Evolutionary conservation across 2,888 invertebrate species (phyloP), one percentile per base, ranked within the genome.

Genomic region (Luperina nickerlii): DNA sequence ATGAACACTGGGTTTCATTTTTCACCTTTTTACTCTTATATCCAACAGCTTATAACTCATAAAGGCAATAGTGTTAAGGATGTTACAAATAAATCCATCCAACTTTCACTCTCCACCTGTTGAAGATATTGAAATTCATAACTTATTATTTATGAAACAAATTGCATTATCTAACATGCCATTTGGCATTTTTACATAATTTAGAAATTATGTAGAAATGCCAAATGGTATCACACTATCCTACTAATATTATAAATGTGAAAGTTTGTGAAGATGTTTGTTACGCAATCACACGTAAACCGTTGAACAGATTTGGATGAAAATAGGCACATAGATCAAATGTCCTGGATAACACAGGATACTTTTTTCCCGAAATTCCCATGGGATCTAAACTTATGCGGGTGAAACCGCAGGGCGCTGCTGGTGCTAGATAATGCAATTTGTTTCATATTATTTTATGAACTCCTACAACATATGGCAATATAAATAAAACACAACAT

Each of bases 41-140:
- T 80, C 81, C 81, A 51, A 73, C 74, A 48, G 74, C 57, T 51
- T 63, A 32, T 15, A 62, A 67, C 70, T 93, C 90, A 95, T 85
- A 94, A 86, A 77, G 95, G 95, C 76, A 92, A 76, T 60, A 93
- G 45, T 65, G 92, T 83, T 79, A 91, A 81, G 18, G 90, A 81
- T 67, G 91, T 83, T 75, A 93, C 73, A 76, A 94, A 82, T 60
- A 93, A 87, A 86, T 94, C 95, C 88, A 90, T 79, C 94, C 94
- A 95, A 91, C 90, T 90, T 87, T 94, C 93, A 91, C 91, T 90
- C 87, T 95, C 94, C 87, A 95, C 92, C 95, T 95, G 95, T 89
- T 82, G 90, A 90, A 90, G 78, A 91, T 70, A 85, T 76, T 60
- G 57, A 86, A 76, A 72, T 76, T 76, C 66, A 65, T 70, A 57